A percentile compares a stretch with the other conserved stretches of the same genome.
phyloP scores from a whole-genome alignment of 2,888 invertebrate genomes.

The Deilephila porcellus region DNA sequence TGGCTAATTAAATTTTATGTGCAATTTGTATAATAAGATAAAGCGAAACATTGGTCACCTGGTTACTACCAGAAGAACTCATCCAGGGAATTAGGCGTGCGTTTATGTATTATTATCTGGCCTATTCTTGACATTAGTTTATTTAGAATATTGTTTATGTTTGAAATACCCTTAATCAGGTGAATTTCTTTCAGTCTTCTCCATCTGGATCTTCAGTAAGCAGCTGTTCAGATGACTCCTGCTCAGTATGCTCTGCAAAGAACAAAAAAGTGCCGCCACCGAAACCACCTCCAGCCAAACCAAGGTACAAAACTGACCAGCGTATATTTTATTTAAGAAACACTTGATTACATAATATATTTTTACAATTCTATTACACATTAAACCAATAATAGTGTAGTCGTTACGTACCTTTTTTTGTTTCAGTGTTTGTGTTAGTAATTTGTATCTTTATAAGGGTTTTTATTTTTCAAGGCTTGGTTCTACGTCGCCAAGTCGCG shows the following conservation, averaged over 20 bases:
- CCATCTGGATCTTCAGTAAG: conserved; percentile 90
- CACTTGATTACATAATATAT: no score
- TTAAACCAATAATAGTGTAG: no score
- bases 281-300: conserved; percentile 84
- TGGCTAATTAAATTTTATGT: no score
- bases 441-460: neutral
- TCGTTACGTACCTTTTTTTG: no score
- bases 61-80: no score
- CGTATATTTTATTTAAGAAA: neutral
- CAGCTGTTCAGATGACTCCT: conserved; percentile 93
- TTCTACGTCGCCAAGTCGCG: conserved; percentile 82
- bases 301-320: conserved; percentile 80
- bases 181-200: conserved; percentile 78
- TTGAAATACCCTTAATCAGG: neutral
- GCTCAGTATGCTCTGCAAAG: conserved; percentile 91
- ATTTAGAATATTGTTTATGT: neutral
- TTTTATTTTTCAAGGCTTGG: conserved; percentile 12
- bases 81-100: no score
- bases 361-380: no score
- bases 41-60: no score
- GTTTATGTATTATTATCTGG: no score
- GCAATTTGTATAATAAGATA: no score
- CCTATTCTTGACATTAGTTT: no score
- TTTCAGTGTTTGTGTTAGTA: neutral
- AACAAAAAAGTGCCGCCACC: conserved; percentile 79